Evolutionary conservation across 2,113 vertebrate species (phyloP), one percentile per base, ranked within the genome.

Genomic region (Sinosuthora webbiana): DNA sequence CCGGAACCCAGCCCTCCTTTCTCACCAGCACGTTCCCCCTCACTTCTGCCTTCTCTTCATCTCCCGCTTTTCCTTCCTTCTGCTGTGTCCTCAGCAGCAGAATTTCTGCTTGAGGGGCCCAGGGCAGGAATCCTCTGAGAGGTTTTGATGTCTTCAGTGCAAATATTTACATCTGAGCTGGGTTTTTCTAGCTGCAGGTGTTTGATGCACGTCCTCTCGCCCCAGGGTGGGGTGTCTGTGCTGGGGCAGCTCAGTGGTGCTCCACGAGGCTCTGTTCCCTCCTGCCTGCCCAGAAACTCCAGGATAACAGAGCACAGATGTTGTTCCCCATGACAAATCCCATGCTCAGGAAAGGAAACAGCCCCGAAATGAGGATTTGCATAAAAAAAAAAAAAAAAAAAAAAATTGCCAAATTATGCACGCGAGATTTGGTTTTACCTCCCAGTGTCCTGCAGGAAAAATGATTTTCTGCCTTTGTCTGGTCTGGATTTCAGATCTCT

Each of bases 141-240:
- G 44, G 69, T 76, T 62, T 25, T 13, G 13, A 35, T 49, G 24
- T 69, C 69, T 80, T 73, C 76, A 86, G 20, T 77, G 59, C 59
- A 94, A 95, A 95, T 89, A 94, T 96, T 96, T 69, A 69, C 79
- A 83, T 56, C 31, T 53, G 79, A 92, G 50, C 57, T 41, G 65
- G 31, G 91, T 41, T 63, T 90, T 79, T 64, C 16, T 17, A 18
- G 79, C 56, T 85, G 91, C 74, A 90, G 68, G 37, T 44, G 53
- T 73, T 86, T n/a, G 28, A 23, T n/a, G 67, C 30, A 64, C 53
- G 45, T 69, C 59, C 28, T 76, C 53, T 93, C 70, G 4, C 31
- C 37, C 85, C 41, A 50, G 45, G 44, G 14, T 75, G 77, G 67
- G 30, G 1, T 41, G 7, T 64, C 80, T 83, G 33, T 2, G 2